Base-by-base conservation (phyloP, 2,113 vertebrate species). In the Charina bottae region DNA sequence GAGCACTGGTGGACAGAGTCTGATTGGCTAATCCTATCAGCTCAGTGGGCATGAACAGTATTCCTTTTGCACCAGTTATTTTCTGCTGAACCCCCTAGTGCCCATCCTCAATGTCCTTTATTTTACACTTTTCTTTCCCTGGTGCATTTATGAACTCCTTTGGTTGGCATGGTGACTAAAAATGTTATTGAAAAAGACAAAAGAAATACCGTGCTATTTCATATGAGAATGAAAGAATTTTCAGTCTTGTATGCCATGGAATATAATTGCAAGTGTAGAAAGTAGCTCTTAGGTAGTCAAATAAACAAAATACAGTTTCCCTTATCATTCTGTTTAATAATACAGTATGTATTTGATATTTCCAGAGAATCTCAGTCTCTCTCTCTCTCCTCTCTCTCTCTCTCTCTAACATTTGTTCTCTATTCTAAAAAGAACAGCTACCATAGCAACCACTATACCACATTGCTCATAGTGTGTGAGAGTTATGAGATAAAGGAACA, bases 361-460 rank as follows among this genome's bases (percentile, higher is more conserved):
- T 42, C 0, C 85, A 89, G 83, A 56, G 94, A 92, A 95, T 94
- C 90, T 42, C 85, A 90, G 89, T 88, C 87, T 87, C 93, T 96
- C 94, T 91, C 90, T 89, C 94, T 93, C 89, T 94, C 95, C 95
- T 94, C 91, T 88, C 83, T 84, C 93, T 96, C 94, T 90, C 89
- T 89, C 92, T 93, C 88, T 93, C 95, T n/a, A 94, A 90, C 87
- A 92, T 92, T 94, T 90, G 93, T 90, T 92, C 93, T 92, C 91
- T 92, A 93, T 93, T 92, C 90, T 26, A 91, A 89, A 90, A 92
- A 90, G 90, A 95, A 83, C 53, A 55, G 95, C 96, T 95, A 90
- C 96, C 96, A 94, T 97, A 95, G 96, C 95, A 96, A 96, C 96
- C 59, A 58, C 92, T 90, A 5, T 83, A 92, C 88, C 92, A 96